These are phyloP conservation scores for Palythoa grandis DNA, from an alignment of 92 coral and sea anemone species.

Conservation along the genomic window DNA sequence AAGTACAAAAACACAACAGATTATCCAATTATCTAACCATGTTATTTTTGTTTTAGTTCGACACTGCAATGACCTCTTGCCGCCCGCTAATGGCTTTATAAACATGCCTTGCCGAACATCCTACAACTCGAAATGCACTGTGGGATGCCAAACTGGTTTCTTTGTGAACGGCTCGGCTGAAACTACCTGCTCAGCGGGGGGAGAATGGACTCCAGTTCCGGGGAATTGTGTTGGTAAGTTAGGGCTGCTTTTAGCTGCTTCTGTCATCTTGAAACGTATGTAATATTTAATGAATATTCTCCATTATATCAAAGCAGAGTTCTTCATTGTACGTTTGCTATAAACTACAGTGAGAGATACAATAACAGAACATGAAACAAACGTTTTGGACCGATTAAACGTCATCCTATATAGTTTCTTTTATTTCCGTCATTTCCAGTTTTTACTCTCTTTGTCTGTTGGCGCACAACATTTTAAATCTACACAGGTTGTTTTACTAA, in stretches of 20 bases:
- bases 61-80: slow-evolving; percentile 54
- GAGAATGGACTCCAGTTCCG: slow-evolving; percentile 62
- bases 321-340: too few species aligned
- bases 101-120: slow-evolving; percentile 70
- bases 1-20: not conserved
- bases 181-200: slow-evolving; percentile 57
- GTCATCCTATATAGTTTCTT: too few species aligned
- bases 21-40: not conserved
- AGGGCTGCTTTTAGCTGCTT: not conserved
- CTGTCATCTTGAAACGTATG: not conserved
- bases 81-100: slow-evolving; percentile 75
- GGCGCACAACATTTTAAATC: too few species aligned
- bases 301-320: too few species aligned
- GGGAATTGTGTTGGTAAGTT: slow-evolving; percentile 64
- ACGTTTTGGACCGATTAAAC: too few species aligned
- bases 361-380: slow-evolving; percentile 16
- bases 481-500: too few species aligned
- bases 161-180: slow-evolving; percentile 52
- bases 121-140: slow-evolving; percentile 62
- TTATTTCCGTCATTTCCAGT: too few species aligned
- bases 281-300: too few species aligned
- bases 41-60: slow-evolving; percentile 32
- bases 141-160: slow-evolving; percentile 66
- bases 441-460: too few species aligned
- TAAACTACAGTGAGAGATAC: too few species aligned